Evolutionary conservation across 2,888 invertebrate genomes (phyloP).

Genomic region (Tenodera sinensis): DNA sequence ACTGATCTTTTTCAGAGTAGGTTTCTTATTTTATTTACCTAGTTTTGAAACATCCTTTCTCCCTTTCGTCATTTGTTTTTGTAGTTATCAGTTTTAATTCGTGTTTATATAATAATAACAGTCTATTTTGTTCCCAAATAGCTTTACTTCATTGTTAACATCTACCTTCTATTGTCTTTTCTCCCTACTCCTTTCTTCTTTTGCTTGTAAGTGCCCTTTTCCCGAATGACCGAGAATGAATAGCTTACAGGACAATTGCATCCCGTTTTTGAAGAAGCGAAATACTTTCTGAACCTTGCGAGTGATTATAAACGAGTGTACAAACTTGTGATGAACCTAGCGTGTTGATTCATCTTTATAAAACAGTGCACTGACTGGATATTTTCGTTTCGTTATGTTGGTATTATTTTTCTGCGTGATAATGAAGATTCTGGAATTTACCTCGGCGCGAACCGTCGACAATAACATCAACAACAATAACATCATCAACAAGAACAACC

Average conservation of each 20-base stretch:
- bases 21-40: too few species aligned
- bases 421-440: conserved; percentile 59
- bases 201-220: not conserved
- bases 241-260: not conserved
- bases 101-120: too few species aligned
- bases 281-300: not conserved
- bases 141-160: too few species aligned
- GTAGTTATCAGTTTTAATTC: too few species aligned
- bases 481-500: not conserved
- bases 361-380: not conserved
- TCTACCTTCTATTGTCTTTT: not conserved
- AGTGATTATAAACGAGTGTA: not conserved
- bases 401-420: conserved; percentile 56
- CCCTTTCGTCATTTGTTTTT: too few species aligned
- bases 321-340: not conserved
- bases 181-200: not conserved
- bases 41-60: too few species aligned
- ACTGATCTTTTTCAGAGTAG: too few species aligned
- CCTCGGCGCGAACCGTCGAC: conserved; percentile 37
- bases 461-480: not conserved
- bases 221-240: not conserved
- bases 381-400: conserved; percentile 44
- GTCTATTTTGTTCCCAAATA: too few species aligned
- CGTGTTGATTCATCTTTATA: not conserved
- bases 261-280: not conserved